Percentiles rank a stretch among this genome's conserved stretches.
phyloP scores from a whole-genome alignment of 2,113 vertebrate genomes.

The Eublepharis macularius region DNA sequence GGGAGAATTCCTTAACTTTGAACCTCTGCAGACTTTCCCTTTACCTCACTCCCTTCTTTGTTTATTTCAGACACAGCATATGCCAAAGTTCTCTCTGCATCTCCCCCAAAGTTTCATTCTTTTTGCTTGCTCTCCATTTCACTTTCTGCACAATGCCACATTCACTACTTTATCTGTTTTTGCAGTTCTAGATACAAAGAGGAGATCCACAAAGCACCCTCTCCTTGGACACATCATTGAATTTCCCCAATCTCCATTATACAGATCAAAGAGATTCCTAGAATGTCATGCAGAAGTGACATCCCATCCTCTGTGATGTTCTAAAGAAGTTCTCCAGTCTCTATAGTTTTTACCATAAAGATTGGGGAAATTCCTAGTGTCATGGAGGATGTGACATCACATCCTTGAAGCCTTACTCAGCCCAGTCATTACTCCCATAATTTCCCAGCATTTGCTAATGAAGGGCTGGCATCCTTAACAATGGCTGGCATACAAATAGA shows the following conservation, averaged over 20 bases:
- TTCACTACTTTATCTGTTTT: slow-evolving; percentile 7
- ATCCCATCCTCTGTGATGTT: too few species aligned
- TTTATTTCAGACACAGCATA: background rate
- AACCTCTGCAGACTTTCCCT: background rate
- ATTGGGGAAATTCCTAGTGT: too few species aligned
- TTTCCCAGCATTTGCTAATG: too few species aligned
- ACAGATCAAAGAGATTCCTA: too few species aligned
- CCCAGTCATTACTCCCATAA: too few species aligned
- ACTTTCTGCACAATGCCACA: background rate
- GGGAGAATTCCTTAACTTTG: slow-evolving; percentile 12
- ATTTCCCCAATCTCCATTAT: too few species aligned
- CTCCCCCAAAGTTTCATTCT: background rate
- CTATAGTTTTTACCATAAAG: too few species aligned
- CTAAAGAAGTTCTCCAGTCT: too few species aligned
- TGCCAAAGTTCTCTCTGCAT: background rate
- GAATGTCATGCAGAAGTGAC: too few species aligned
- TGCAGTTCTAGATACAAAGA: background rate
- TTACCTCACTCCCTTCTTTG: background rate
- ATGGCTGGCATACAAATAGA: background rate
- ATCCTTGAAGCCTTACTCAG: too few species aligned
- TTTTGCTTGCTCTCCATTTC: background rate
- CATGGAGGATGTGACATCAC: too few species aligned
- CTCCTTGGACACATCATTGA: background rate
- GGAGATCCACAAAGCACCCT: background rate
- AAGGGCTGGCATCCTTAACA: too few species aligned